Evolutionary conservation across 2,888 invertebrate genomes (phyloP).

Genomic region (Polydrusus tereticollis): DNA sequence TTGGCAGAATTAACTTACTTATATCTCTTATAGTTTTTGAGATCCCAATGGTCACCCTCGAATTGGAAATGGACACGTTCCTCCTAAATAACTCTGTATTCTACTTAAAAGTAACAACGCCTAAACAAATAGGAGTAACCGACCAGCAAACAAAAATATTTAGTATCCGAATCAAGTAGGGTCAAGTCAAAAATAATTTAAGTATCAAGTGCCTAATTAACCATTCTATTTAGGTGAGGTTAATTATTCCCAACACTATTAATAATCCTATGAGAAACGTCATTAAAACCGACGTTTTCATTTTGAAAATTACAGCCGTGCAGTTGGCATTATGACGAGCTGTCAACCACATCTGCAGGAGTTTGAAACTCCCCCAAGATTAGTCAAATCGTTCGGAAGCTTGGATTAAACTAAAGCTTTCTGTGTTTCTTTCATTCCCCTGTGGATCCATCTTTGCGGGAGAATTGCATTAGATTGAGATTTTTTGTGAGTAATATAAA

Average conservation of each 20-base stretch:
- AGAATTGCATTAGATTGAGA: neutral
- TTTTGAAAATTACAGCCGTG: conserved; percentile 21
- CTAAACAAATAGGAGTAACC: too few species aligned
- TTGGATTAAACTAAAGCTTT: conserved; percentile 14
- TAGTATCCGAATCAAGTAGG: too few species aligned
- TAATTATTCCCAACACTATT: neutral
- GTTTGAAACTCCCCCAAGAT: conserved; percentile 24
- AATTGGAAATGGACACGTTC: too few species aligned
- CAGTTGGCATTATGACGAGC: conserved; percentile 26
- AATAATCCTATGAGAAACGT: neutral
- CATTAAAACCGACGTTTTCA: conserved; percentile 10
- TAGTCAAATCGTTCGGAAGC: conserved; percentile 25
- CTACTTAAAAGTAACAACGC: too few species aligned
- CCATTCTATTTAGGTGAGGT: too few species aligned
- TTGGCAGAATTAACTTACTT: too few species aligned
- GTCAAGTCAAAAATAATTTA: too few species aligned
- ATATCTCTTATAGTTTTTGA: too few species aligned
- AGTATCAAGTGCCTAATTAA: too few species aligned
- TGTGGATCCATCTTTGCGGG: conserved; percentile 1
- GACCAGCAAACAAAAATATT: too few species aligned
- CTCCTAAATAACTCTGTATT: too few species aligned
- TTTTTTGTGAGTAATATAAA: neutral
- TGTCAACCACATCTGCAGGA: conserved; percentile 24
- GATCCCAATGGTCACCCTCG: too few species aligned
- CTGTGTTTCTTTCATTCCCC: conserved; percentile 10